Evolutionary conservation across 1,140 invertebrate species (phyloP).

Genomic region (Diprion similis): DNA sequence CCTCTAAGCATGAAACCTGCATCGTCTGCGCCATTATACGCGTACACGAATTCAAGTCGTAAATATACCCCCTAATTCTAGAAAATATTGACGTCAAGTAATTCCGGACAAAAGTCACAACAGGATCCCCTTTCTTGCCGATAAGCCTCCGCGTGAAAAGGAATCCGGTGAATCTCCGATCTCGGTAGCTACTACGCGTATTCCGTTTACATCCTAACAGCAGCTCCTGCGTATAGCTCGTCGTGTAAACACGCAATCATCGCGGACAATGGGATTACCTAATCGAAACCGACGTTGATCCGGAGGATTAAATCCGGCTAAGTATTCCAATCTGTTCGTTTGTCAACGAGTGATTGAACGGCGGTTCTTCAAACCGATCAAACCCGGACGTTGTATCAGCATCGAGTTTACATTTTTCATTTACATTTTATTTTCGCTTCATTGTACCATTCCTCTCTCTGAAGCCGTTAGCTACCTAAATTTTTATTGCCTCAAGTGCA

Average conservation of each 20-base stretch:
- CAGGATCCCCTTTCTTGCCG: neutral
- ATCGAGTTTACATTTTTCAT: too few species aligned
- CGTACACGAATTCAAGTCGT: neutral
- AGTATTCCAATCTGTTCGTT: neutral
- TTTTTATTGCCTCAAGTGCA: too few species aligned
- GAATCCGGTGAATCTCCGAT: neutral
- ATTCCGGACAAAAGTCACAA: neutral
- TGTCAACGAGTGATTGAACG: slow-evolving; percentile 2
- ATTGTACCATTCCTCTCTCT: too few species aligned
- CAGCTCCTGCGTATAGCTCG: neutral
- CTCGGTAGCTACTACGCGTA: neutral
- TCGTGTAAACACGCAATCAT: slow-evolving; percentile 4
- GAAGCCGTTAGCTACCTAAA: too few species aligned
- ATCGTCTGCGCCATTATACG: too few species aligned
- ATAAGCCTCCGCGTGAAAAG: neutral
- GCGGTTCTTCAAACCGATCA: neutral
- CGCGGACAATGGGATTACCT: neutral
- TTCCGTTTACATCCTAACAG: too few species aligned
- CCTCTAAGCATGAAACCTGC: too few species aligned
- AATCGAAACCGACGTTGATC: neutral
- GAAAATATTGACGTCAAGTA: neutral
- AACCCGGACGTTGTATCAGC: too few species aligned
- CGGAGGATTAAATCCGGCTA: neutral
- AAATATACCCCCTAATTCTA: neutral
- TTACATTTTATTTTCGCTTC: too few species aligned